A percentile compares a stretch with the other conserved stretches of the same genome.
phyloP scores from a whole-genome alignment of 2,888 invertebrate species.

The Diadegma fenestrale region DNA sequence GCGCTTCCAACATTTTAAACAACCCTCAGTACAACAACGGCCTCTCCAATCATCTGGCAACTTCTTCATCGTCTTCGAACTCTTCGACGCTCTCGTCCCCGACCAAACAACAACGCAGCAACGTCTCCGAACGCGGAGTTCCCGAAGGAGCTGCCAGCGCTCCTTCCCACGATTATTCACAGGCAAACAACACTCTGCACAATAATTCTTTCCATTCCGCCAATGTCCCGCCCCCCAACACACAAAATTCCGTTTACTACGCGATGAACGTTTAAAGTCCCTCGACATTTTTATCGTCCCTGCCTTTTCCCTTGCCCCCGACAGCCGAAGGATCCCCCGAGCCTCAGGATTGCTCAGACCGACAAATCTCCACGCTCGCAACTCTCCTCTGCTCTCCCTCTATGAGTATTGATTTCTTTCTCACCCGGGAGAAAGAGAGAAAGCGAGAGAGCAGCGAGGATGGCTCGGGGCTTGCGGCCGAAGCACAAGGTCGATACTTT shows the following conservation, averaged over 20 bases:
- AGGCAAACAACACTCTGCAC: slow-evolving; percentile 70
- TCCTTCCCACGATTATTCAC: slow-evolving; percentile 87
- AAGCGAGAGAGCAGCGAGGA: slow-evolving; percentile 21
- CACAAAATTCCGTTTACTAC: slow-evolving; percentile 88
- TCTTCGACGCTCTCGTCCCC: slow-evolving; percentile 80
- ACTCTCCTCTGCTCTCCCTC: slow-evolving; percentile 1
- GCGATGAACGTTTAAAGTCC: slow-evolving; percentile 93
- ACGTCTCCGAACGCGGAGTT: slow-evolving; percentile 88
- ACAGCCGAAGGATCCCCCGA: not conserved
- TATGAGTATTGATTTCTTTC: slow-evolving; percentile 67
- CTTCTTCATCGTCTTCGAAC: slow-evolving; percentile 73
- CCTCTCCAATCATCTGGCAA: slow-evolving; percentile 33
- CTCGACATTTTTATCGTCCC: not conserved
- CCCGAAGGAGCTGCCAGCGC: slow-evolving; percentile 92
- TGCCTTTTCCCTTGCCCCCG: not conserved
- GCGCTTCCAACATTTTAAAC: slow-evolving; percentile 25
- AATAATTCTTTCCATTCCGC: slow-evolving; percentile 79
- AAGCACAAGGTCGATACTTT: slow-evolving; percentile 41
- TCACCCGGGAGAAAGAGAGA: slow-evolving; percentile 48
- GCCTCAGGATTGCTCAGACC: slow-evolving; percentile 18
- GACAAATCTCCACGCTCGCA: slow-evolving; percentile 19
- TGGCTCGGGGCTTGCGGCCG: slow-evolving; percentile 36
- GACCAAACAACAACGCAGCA: slow-evolving; percentile 76
- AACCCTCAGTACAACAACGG: slow-evolving; percentile 44
- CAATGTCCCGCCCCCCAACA: slow-evolving; percentile 80